These are phyloP conservation scores for Tretioscincus oriximinensis DNA, from an alignment of 2,113 vertebrate species.

Conservation along the genomic window DNA sequence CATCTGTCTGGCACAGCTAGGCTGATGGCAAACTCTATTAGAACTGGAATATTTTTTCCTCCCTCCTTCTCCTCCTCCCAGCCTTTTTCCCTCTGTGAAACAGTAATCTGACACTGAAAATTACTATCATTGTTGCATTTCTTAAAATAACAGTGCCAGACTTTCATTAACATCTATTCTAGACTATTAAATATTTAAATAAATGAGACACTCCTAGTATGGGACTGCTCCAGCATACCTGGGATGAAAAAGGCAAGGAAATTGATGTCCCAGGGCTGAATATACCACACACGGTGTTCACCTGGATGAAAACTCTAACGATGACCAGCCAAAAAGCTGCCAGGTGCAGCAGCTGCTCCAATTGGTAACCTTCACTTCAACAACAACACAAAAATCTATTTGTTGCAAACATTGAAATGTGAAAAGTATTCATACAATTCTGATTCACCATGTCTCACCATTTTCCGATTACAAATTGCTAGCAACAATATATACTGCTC, in stretches of 20 bases:
- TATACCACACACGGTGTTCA: neutral
- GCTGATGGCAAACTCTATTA: slow-evolving; percentile 92
- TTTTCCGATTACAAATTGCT: neutral
- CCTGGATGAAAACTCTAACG: neutral
- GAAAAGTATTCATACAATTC: neutral
- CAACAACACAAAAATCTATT: neutral
- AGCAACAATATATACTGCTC: neutral
- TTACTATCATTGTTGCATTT: slow-evolving; percentile 89
- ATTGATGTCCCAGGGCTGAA: slow-evolving; percentile 16
- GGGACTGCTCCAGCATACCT: slow-evolving; percentile 66
- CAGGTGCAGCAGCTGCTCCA: neutral
- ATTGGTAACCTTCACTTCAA: neutral
- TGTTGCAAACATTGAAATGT: neutral
- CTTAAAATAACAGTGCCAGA: slow-evolving; percentile 86
- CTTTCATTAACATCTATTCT: slow-evolving; percentile 92
- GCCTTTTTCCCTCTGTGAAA: slow-evolving; percentile 75
- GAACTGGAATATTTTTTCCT: slow-evolving; percentile 79
- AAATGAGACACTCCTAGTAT: slow-evolving; percentile 82
- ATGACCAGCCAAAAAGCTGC: neutral
- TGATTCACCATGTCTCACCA: neutral
- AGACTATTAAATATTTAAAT: slow-evolving; percentile 97
- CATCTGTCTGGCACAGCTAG: slow-evolving; percentile 94
- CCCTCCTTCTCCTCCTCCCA: slow-evolving; percentile 57
- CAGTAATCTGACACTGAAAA: slow-evolving; percentile 89
- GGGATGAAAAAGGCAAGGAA: slow-evolving; percentile 63